These are phyloP conservation scores for Penaeus vannamei DNA, from an alignment of 1,140 invertebrate genomes.

Conservation along the genomic window DNA sequence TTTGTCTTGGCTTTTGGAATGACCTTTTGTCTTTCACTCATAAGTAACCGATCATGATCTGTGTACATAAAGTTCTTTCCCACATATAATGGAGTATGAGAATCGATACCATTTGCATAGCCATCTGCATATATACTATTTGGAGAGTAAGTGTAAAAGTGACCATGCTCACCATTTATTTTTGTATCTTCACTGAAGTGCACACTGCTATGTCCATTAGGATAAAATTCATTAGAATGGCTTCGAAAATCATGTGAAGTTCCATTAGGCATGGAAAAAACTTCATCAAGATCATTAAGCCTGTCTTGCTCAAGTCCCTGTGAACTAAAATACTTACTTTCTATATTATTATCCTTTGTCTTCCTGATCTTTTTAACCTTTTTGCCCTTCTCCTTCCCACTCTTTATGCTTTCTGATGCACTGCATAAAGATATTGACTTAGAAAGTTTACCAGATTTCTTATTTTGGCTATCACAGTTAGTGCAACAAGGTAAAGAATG, in stretches of 20 bases:
- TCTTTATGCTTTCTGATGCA: constrained; percentile 48
- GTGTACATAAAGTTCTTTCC: constrained; percentile 14
- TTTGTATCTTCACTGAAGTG: constrained; percentile 51
- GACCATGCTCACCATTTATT: not conserved
- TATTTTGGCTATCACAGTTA: constrained; percentile 71
- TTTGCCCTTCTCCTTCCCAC: constrained; percentile 46
- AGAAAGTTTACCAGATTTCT: constrained; percentile 78
- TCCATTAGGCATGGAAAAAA: constrained; percentile 13
- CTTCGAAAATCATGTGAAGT: constrained; percentile 9
- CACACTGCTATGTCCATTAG: constrained; percentile 46
- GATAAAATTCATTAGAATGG: constrained; percentile 42
- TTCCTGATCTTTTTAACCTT: constrained; percentile 49
- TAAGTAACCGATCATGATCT: constrained; percentile 40
- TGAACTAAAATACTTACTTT: not conserved
- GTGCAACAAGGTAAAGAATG: constrained; percentile 67
- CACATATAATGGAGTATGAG: not conserved
- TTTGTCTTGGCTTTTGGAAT: constrained; percentile 29
- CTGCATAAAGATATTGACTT: constrained; percentile 75
- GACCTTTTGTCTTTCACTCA: constrained; percentile 28
- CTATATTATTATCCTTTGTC: constrained; percentile 24
- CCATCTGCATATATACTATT: not conserved
- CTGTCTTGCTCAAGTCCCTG: not conserved
- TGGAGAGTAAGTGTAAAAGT: not conserved
- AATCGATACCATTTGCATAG: constrained; percentile 54
- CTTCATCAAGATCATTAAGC: constrained; percentile 28